Conservation (phyloP, 1,140 invertebrate genomes). For the Hylaeus anthracinus region DNA sequence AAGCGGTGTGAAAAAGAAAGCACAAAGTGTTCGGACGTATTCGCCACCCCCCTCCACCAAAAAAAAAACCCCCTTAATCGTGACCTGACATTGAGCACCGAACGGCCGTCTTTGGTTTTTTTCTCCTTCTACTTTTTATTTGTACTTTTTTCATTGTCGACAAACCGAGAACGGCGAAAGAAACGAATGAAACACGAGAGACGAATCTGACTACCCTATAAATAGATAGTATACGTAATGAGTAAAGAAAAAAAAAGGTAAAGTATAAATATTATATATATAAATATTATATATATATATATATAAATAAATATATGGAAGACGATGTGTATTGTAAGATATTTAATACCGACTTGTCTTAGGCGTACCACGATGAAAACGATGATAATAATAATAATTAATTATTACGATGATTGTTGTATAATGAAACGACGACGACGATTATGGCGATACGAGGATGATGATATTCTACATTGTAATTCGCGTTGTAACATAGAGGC, state of each 20-base stretch:
- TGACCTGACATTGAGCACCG: slow-evolving; percentile 54
- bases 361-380: slow-evolving; percentile 70
- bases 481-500: slow-evolving; percentile 75
- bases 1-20: neutral
- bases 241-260: slow-evolving; percentile 46
- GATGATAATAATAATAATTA: slow-evolving; percentile 68
- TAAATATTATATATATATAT: slow-evolving; percentile 69
- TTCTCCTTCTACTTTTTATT: slow-evolving; percentile 32
- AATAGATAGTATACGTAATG: slow-evolving; percentile 71
- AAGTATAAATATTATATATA: slow-evolving; percentile 70
- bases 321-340: slow-evolving; percentile 78
- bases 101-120: slow-evolving; percentile 12
- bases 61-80: slow-evolving; percentile 8
- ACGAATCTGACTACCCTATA: slow-evolving; percentile 74
- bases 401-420: slow-evolving; percentile 66
- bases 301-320: slow-evolving; percentile 70
- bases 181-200: slow-evolving; percentile 61
- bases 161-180: slow-evolving; percentile 50
- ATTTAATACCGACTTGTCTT: slow-evolving; percentile 76
- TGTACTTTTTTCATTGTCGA: slow-evolving; percentile 42
- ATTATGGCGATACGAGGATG: slow-evolving; percentile 52
- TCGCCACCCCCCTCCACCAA: neutral
- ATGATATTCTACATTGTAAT: slow-evolving; percentile 69
- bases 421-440: slow-evolving; percentile 60
- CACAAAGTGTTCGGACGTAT: neutral